Percentiles rank a stretch among this genome's conserved stretches.
Conservation (phyloP, 2,113 vertebrate genomes). For the Noturus placidus region DNA sequence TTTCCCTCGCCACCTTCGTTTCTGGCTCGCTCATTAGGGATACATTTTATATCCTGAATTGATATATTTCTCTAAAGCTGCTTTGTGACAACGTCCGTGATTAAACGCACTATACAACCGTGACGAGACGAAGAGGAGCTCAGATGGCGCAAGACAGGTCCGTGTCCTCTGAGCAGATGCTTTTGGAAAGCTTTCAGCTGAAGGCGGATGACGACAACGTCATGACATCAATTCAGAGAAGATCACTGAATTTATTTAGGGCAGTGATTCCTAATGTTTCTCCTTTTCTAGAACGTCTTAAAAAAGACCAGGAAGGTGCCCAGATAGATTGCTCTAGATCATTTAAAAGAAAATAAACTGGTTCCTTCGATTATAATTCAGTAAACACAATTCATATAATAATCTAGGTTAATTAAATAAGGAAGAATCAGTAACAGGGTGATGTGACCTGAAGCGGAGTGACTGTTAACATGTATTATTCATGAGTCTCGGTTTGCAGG, state of each 20-base stretch:
- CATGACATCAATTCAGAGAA: slow-evolving; percentile 7
- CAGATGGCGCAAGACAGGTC: background rate
- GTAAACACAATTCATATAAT: background rate
- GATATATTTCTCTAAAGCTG: too few species aligned
- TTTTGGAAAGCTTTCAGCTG: slow-evolving; percentile 14
- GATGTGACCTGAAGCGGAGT: background rate
- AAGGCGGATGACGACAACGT: background rate
- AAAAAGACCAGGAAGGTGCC: background rate
- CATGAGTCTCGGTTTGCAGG: background rate
- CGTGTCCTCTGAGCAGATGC: slow-evolving; percentile 7
- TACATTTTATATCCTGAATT: too few species aligned
- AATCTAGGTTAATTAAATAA: background rate
- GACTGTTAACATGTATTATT: background rate
- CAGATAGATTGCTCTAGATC: background rate
- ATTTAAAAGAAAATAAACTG: background rate
- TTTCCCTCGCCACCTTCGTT: too few species aligned
- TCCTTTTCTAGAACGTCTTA: background rate
- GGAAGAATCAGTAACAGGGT: background rate
- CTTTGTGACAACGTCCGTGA: too few species aligned
- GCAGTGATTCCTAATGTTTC: background rate
- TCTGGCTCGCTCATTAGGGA: too few species aligned
- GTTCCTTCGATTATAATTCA: background rate
- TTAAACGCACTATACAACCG: background rate
- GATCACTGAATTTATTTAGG: background rate
- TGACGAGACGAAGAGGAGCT: background rate